Percentiles rank a stretch among this genome's conserved stretches.
Conservation (phyloP, 2,888 invertebrate genomes). For the Acronicta leporina region DNA sequence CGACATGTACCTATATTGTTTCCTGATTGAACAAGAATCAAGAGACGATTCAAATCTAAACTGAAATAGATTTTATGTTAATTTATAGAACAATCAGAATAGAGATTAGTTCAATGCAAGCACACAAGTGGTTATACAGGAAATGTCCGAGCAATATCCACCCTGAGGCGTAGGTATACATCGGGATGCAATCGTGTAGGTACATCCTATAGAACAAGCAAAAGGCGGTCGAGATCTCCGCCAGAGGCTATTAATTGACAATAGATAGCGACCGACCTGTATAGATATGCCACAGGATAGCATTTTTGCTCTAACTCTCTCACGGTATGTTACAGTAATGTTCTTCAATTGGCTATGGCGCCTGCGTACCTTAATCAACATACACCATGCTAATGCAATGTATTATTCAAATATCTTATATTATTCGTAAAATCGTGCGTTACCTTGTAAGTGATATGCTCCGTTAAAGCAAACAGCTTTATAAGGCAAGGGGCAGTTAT, state of each 20-base stretch:
- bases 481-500: conserved; percentile 66
- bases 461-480: conserved; percentile 59
- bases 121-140: conserved; percentile 83
- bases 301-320: conserved; percentile 78
- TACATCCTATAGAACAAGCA: conserved; percentile 81
- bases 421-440: conserved; percentile 60
- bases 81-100: conserved; percentile 78
- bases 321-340: conserved; percentile 63
- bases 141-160: conserved; percentile 81
- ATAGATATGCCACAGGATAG: conserved; percentile 73
- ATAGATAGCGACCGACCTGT: conserved; percentile 76
- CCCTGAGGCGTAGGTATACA: conserved; percentile 82
- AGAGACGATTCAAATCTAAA: conserved; percentile 72
- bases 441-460: conserved; percentile 58
- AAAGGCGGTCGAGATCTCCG: conserved; percentile 82
- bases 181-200: conserved; percentile 79
- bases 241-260: conserved; percentile 85
- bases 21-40: conserved; percentile 68
- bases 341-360: conserved; percentile 52
- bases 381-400: conserved; percentile 61
- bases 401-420: conserved; percentile 66
- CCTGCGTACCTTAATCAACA: conserved; percentile 60
- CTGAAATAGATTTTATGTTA: conserved; percentile 79
- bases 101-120: conserved; percentile 75
- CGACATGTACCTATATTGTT: conserved; percentile 62